Evolutionary conservation across 2,113 vertebrate species (phyloP).

Genomic region (Nycticryphes semicollaris): DNA sequence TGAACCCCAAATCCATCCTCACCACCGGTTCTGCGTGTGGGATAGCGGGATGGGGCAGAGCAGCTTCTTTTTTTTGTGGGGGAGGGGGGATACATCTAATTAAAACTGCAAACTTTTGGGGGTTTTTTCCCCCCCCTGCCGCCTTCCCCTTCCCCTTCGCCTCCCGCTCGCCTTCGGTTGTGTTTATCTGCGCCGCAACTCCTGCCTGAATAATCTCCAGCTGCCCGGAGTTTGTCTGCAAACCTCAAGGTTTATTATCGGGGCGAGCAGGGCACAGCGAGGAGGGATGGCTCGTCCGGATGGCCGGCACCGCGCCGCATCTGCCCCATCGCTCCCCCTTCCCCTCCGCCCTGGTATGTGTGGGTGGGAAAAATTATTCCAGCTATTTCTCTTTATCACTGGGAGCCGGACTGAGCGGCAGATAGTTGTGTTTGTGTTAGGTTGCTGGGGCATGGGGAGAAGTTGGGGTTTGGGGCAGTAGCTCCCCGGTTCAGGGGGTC

Average conservation of each 20-base stretch:
- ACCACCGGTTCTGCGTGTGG: fast-evolving
- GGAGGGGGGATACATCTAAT: background rate
- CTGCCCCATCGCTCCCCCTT: slow-evolving; percentile 10
- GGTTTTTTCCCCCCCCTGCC: no score
- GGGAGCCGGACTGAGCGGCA: slow-evolving; percentile 16
- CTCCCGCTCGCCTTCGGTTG: slow-evolving; percentile 33
- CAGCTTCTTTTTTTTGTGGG: background rate
- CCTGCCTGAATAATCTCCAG: slow-evolving; percentile 70
- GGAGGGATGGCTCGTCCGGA: slow-evolving; percentile 56
- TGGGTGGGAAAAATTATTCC: slow-evolving; percentile 79
- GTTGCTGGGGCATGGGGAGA: background rate
- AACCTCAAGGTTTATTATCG: slow-evolving; percentile 80
- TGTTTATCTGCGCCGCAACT: slow-evolving; percentile 68
- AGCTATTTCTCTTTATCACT: slow-evolving; percentile 68
- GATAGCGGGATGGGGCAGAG: background rate
- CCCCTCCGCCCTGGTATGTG: slow-evolving; percentile 53
- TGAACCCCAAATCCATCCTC: background rate
- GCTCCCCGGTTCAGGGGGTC: fast-evolving
- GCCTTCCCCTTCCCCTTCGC: background rate
- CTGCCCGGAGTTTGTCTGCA: slow-evolving; percentile 66
- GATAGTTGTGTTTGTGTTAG: slow-evolving; percentile 62
- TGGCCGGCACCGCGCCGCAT: background rate
- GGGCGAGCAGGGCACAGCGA: slow-evolving; percentile 49
- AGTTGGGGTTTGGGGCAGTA: background rate
- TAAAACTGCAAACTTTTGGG: background rate